Percentiles rank a stretch among this genome's conserved stretches.
These are phyloP conservation scores for Falco naumanni DNA, from an alignment of 2,797 vertebrate species.

Conservation along the genomic window DNA sequence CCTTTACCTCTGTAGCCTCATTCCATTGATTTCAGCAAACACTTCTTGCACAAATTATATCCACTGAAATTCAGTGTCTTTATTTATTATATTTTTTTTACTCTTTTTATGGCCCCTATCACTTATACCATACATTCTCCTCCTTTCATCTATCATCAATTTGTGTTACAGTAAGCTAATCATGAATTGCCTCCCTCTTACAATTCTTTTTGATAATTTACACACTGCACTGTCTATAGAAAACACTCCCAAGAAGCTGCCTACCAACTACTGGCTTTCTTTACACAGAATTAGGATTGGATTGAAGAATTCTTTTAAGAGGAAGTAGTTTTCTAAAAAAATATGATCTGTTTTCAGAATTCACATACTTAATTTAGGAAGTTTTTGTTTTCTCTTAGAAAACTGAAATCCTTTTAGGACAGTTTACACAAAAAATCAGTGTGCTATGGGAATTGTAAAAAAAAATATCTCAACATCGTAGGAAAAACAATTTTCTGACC, in stretches of 20 bases:
- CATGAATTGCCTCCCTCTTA: background rate
- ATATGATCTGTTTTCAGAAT: background rate
- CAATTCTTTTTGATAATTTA: constrained; percentile 9
- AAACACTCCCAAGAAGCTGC: background rate
- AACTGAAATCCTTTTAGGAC: background rate
- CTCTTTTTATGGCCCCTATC: constrained; percentile 9
- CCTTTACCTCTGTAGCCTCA: constrained; percentile 45
- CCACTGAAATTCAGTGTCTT: constrained; percentile 20
- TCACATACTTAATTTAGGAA: background rate
- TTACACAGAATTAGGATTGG: background rate
- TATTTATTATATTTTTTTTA: constrained; percentile 24
- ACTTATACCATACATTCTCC: background rate
- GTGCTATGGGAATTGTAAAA: background rate
- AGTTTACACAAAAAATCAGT: background rate
- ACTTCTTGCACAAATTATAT: constrained; percentile 40
- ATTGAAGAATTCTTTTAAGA: background rate
- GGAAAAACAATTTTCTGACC: background rate
- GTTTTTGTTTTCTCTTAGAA: background rate
- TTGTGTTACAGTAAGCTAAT: constrained; percentile 48
- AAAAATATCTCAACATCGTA: background rate
- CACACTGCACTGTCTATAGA: background rate
- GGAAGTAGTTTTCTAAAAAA: background rate
- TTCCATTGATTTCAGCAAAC: constrained; percentile 57
- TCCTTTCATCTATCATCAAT: background rate
- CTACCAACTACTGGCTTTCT: background rate